Percentiles rank a stretch among this genome's conserved stretches.
Evolutionary conservation across 37 sponge, comb jelly and placozoan species (phyloP).

Genomic region (Halisarca cf. caerulea): DNA sequence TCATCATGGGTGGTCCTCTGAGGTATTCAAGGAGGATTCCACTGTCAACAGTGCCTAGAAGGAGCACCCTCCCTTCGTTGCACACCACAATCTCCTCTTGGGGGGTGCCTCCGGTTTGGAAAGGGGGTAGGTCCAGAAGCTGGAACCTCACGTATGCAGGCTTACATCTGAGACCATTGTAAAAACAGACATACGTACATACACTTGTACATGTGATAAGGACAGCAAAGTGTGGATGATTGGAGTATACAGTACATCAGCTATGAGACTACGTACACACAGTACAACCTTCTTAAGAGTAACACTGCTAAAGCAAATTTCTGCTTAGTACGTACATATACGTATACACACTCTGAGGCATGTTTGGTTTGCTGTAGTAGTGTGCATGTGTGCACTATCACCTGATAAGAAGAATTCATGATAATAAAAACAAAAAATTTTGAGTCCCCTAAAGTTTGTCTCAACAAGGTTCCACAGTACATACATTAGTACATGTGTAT

Average conservation of each 20-base stretch:
- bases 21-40: conserved; percentile 71
- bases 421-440: too few species aligned
- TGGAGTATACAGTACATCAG: too few species aligned
- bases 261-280: too few species aligned
- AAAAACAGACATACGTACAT: not conserved
- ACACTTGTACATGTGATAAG: not conserved
- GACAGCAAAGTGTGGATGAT: not conserved
- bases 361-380: too few species aligned
- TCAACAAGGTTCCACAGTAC: too few species aligned
- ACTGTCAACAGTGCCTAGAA: conserved; percentile 68
- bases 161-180: conserved; percentile 54
- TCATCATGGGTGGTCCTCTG: conserved; percentile 78
- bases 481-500: not conserved
- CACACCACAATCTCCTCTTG: conserved; percentile 48
- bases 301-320: too few species aligned
- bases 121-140: conserved; percentile 41
- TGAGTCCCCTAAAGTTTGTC: too few species aligned
- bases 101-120: conserved; percentile 39
- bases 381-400: too few species aligned
- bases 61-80: conserved; percentile 60
- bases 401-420: too few species aligned
- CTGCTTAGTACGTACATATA: not conserved
- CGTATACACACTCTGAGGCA: not conserved
- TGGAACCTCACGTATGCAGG: conserved; percentile 73
- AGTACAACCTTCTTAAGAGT: too few species aligned